Evolutionary conservation across 1,140 invertebrate genomes (phyloP).

Genomic region (Drosophila mayri): DNA sequence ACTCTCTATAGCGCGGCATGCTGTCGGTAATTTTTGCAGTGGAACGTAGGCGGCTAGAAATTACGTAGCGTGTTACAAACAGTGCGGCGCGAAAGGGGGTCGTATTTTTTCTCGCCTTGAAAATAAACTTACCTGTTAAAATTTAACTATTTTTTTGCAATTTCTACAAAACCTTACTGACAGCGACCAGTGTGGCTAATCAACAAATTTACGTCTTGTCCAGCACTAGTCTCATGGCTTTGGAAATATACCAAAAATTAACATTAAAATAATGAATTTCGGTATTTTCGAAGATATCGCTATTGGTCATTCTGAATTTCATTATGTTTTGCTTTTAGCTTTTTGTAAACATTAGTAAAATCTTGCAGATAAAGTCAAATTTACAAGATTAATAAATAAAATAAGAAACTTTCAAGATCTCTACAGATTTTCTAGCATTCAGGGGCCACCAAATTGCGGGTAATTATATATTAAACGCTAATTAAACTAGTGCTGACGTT

Average conservation of each 20-base stretch:
- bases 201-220: background rate
- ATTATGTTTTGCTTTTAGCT: conserved; percentile 5
- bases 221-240: background rate
- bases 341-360: conserved; percentile 24
- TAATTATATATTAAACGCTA: background rate
- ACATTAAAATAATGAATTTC: background rate
- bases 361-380: background rate
- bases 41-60: conserved; percentile 5
- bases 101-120: rapidly evolving
- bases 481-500: conserved; percentile 43
- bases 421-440: background rate
- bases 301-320: background rate
- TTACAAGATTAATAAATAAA: background rate
- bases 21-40: conserved; percentile 1
- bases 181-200: background rate
- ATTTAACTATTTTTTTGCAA: background rate
- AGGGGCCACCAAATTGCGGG: background rate
- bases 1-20: conserved; percentile 93
- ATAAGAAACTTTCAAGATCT: background rate
- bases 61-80: background rate
- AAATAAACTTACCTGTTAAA: background rate
- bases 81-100: too few species aligned
- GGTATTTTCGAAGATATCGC: background rate
- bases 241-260: background rate
- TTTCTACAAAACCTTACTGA: background rate